Conservation (phyloP, 2,113 vertebrate genomes). For the Bostrychus sinensis region DNA sequence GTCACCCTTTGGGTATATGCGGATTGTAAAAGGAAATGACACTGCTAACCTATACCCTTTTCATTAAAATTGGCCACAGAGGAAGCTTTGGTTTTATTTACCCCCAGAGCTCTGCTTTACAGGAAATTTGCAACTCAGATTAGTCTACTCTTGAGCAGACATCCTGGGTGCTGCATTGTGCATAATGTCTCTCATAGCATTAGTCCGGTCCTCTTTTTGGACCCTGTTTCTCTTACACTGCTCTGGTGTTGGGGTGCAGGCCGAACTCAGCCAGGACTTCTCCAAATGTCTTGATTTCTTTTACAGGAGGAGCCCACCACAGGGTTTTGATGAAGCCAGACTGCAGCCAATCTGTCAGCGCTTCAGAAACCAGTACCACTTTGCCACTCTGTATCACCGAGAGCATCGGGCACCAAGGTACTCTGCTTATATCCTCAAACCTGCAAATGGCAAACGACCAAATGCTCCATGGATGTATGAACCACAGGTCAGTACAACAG, state of each 20-base stretch:
- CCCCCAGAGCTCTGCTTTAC: constrained; percentile 6
- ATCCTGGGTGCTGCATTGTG: not conserved
- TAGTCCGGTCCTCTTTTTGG: constrained; percentile 5
- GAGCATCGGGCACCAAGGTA: constrained; percentile 53
- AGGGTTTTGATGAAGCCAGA: constrained; percentile 17
- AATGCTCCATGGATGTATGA: constrained; percentile 59
- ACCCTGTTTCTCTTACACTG: constrained; percentile 39
- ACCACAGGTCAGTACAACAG: constrained; percentile 63
- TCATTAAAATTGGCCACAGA: constrained; percentile 4
- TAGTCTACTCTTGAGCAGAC: not conserved
- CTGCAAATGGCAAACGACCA: constrained; percentile 55
- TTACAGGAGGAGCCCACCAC: constrained; percentile 46
- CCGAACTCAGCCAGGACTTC: constrained; percentile 55
- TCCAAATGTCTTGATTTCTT: constrained; percentile 65
- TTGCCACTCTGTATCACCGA: constrained; percentile 67
- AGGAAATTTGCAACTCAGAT: not conserved
- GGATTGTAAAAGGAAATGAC: constrained; percentile 16
- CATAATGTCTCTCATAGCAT: constrained; percentile 22
- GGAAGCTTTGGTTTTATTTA: constrained; percentile 8
- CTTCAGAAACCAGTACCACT: constrained; percentile 66
- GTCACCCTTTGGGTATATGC: not conserved
- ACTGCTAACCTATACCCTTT: not conserved
- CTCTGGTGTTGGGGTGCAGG: constrained; percentile 26
- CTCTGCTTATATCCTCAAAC: constrained; percentile 62
- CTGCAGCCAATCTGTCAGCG: constrained; percentile 70